A percentile compares a stretch with the other conserved stretches of the same genome.
phyloP scores from a whole-genome alignment of 2,113 vertebrate species.

The Hemibagrus wyckioides region DNA sequence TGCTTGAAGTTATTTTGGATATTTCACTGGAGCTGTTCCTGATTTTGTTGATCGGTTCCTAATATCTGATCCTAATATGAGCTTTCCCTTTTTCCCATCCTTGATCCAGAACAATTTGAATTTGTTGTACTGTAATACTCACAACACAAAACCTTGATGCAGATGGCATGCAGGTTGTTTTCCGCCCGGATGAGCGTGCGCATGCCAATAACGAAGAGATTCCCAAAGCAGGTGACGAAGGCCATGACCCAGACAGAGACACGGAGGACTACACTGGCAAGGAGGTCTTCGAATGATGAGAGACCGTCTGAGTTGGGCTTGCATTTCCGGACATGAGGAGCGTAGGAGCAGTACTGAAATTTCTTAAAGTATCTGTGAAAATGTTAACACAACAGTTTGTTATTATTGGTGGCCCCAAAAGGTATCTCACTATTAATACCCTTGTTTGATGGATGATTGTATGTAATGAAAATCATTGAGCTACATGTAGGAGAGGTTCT shows the following conservation, averaged over 20 bases:
- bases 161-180: constrained; percentile 78
- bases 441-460: too few species aligned
- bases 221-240: constrained; percentile 83
- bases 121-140: constrained; percentile 54
- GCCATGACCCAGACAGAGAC: constrained; percentile 86
- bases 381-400: background rate
- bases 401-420: background rate
- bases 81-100: background rate
- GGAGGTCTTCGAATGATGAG: constrained; percentile 85
- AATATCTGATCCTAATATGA: background rate
- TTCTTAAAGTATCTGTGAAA: constrained; percentile 80
- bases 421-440: background rate
- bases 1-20: too few species aligned
- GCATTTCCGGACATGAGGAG: constrained; percentile 78
- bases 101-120: background rate
- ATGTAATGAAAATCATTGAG: constrained; percentile 44
- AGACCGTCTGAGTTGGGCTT: constrained; percentile 83
- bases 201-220: constrained; percentile 84
- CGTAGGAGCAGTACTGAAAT: constrained; percentile 84
- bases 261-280: constrained; percentile 80
- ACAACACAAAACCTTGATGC: constrained; percentile 87
- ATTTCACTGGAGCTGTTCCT: too few species aligned
- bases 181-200: constrained; percentile 81
- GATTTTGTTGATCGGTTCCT: too few species aligned
- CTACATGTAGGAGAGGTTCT: constrained; percentile 80